Conservation (phyloP, 2,113 vertebrate genomes). For the Cheilinus undulatus region DNA sequence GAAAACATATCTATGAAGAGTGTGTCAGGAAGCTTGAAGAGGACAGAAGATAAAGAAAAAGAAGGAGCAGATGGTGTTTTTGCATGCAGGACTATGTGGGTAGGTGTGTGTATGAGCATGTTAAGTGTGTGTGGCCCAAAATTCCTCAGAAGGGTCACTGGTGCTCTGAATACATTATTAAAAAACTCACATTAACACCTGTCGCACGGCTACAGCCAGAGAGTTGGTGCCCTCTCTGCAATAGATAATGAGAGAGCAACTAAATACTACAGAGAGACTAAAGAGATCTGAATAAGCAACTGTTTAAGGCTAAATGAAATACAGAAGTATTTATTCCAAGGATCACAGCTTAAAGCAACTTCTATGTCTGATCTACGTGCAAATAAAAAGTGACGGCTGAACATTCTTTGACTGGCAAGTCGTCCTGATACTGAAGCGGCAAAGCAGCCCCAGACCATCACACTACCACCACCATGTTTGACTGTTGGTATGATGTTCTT, state of each 20-base stretch:
- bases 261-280: slow-evolving; percentile 14
- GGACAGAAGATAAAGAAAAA: neutral
- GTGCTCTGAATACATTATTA: slow-evolving; percentile 62
- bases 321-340: slow-evolving; percentile 6
- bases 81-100: slow-evolving; percentile 5
- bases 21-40: slow-evolving; percentile 18
- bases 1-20: slow-evolving; percentile 27
- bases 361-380: neutral
- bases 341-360: neutral
- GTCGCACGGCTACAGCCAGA: slow-evolving; percentile 26
- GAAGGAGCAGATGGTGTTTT: slow-evolving; percentile 72
- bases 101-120: neutral
- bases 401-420: too few relatives aligned
- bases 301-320: slow-evolving; percentile 17
- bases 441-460: too few relatives aligned
- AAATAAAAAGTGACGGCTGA: too few relatives aligned
- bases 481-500: too few relatives aligned
- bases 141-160: slow-evolving; percentile 46
- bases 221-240: slow-evolving; percentile 13
- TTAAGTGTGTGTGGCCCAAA: slow-evolving; percentile 25
- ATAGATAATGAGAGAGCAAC: slow-evolving; percentile 41
- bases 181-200: too few relatives aligned
- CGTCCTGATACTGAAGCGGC: too few relatives aligned
- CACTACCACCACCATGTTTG: too few relatives aligned
- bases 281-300: neutral